Conservation (phyloP, 2,113 vertebrate genomes). For the Mormyrus iriodes region DNA sequence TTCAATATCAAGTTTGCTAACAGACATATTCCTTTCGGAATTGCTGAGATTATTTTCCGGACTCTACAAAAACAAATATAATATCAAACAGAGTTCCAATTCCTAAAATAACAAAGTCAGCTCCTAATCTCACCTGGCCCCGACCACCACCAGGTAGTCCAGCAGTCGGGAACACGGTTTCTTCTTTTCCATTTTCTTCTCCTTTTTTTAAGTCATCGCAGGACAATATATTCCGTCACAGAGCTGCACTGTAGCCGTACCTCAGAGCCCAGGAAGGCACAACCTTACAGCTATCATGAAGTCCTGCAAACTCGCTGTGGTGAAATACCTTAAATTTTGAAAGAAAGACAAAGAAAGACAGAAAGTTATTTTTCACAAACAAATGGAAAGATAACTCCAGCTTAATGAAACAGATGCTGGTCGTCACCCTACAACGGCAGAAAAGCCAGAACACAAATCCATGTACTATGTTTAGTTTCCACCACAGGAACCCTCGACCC, state of each 20-base stretch:
- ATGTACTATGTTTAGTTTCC: neutral
- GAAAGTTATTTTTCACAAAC: neutral
- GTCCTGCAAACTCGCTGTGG: neutral
- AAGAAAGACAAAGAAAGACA: neutral
- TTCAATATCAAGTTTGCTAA: neutral
- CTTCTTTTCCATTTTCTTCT: conserved; percentile 84
- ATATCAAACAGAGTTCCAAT: neutral
- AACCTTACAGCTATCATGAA: neutral
- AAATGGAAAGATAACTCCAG: neutral
- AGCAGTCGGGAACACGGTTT: conserved; percentile 85
- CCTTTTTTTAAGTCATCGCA: conserved; percentile 70
- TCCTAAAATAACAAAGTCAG: neutral
- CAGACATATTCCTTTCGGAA: neutral
- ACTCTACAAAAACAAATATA: neutral
- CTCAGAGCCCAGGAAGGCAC: neutral
- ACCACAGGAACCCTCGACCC: neutral
- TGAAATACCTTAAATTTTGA: neutral
- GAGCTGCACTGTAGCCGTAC: conserved; percentile 26
- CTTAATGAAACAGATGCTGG: neutral
- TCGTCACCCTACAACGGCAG: neutral
- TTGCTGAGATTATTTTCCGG: neutral
- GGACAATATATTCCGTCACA: conserved; percentile 39
- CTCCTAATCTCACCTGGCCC: conserved; percentile 74
- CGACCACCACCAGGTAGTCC: conserved; percentile 93
- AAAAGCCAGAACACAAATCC: neutral